Percentiles rank a stretch among this genome's conserved stretches.
Conservation (phyloP, 2,888 invertebrate species). For the Halocaridina rubra region DNA sequence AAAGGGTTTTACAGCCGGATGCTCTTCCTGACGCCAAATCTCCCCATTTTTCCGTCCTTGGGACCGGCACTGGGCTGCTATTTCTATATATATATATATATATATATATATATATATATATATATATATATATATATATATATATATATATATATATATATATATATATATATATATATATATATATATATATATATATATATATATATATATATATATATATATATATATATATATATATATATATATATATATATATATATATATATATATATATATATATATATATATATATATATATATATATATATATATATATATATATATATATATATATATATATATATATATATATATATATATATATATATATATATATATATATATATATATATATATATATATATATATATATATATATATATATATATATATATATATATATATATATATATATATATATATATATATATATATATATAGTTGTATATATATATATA, state of each 20-base stretch:
- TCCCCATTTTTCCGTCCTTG: too few species aligned
- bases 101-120: not conserved
- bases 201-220: conserved; percentile 1
- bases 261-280: not conserved
- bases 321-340: not conserved
- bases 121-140: conserved; percentile 8
- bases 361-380: not conserved
- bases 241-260: not conserved
- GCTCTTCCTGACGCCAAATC: too few species aligned
- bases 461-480: not conserved
- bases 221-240: not conserved
- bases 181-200: not conserved
- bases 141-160: conserved; percentile 5
- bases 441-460: conserved; percentile 6
- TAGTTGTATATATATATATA: not conserved
- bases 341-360: conserved; percentile 11
- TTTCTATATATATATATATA: not conserved
- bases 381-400: not conserved
- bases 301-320: not conserved
- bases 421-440: conserved; percentile 12
- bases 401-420: not conserved
- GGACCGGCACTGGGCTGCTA: not conserved
- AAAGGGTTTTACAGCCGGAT: too few species aligned
- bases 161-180: not conserved
- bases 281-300: not conserved